A percentile compares a stretch with the other conserved stretches of the same genome.
Conservation (phyloP, 2,888 invertebrate genomes). For the Pollenia griseotomentosa region DNA sequence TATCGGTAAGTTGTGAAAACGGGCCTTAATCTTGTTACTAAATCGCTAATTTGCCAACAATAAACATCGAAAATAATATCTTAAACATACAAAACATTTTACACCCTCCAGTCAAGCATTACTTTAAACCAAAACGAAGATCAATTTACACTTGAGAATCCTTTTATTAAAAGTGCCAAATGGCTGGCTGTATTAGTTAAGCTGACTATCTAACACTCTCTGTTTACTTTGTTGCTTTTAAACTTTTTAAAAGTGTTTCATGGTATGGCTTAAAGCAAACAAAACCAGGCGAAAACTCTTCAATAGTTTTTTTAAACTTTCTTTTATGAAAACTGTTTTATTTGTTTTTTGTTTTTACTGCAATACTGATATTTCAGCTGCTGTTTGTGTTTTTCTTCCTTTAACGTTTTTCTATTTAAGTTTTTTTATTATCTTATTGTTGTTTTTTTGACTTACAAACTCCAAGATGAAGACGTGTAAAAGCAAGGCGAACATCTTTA, state of each 20-base stretch:
- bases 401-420: neutral
- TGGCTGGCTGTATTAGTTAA: conserved; percentile 28
- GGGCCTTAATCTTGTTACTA: no score
- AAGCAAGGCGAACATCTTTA: conserved; percentile 35
- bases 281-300: conserved; percentile 48
- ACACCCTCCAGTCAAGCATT: conserved; percentile 44
- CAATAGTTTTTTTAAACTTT: conserved; percentile 13
- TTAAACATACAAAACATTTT: conserved; percentile 13
- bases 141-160: conserved; percentile 66
- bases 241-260: conserved; percentile 38
- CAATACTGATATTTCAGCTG: neutral
- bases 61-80: no score
- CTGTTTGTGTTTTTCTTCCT: neutral
- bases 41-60: no score
- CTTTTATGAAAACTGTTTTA: neutral
- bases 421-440: conserved; percentile 5
- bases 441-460: conserved; percentile 22
- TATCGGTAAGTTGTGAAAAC: neutral
- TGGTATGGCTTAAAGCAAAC: conserved; percentile 48
- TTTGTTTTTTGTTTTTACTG: conserved; percentile 18
- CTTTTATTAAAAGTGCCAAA: conserved; percentile 55
- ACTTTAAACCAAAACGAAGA: conserved; percentile 45
- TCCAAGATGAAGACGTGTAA: conserved; percentile 12
- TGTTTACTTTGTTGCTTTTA: conserved; percentile 36
- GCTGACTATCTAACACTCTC: neutral